Evolutionary conservation across 2,113 vertebrate genomes (phyloP), one percentile per base, ranked within the genome.

Genomic region (Aviceda subcristata): DNA sequence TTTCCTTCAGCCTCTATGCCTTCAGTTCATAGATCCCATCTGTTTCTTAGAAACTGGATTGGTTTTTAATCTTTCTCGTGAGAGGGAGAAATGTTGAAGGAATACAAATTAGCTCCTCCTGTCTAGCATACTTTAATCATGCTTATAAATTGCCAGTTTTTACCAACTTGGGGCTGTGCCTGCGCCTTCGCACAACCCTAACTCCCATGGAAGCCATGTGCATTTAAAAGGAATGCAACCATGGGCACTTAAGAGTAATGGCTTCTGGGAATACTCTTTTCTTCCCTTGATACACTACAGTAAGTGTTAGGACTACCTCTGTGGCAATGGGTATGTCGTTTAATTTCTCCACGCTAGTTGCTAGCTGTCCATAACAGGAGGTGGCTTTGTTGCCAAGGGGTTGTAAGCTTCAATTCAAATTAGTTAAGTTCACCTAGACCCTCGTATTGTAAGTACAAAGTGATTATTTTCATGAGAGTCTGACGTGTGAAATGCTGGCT

Each of bases 101-200:
- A 95, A 96, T 92, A 95, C 92, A 29, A 66, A 96, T 90, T 27
- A 94, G 87, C 81, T 90, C 12, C 81, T 95, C 34, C 87, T 76
- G 87, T 88, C 92, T 90, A 34, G 87, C 62, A 18, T 23, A 1
- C 80, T 94, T 84, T 10, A 66, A 48, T 88, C 62, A 43, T 15
- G 11, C 71, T 73, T 66, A 36, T 34, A 81, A 86, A 8, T 78
- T 80, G 68, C 81, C 36, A 21, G 43, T 79, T 91, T 60, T 57
- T 81, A 9, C 30, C 59, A 73, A 1, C 76, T n/a, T 38, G 88
- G 73, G 82, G 74, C 87, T 72, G 56, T 72, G 86, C 86, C 60
- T 78, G 83, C 68, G 15, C 16, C 91, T 80, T 46, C 36, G 18
- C 36, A 5, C 62, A 68, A 6, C 73, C 45, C 56, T 19, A 34